A percentile compares a stretch with the other conserved stretches of the same genome.
Evolutionary conservation across 2,113 vertebrate genomes (phyloP).

Genomic region (Carollia perspicillata): DNA sequence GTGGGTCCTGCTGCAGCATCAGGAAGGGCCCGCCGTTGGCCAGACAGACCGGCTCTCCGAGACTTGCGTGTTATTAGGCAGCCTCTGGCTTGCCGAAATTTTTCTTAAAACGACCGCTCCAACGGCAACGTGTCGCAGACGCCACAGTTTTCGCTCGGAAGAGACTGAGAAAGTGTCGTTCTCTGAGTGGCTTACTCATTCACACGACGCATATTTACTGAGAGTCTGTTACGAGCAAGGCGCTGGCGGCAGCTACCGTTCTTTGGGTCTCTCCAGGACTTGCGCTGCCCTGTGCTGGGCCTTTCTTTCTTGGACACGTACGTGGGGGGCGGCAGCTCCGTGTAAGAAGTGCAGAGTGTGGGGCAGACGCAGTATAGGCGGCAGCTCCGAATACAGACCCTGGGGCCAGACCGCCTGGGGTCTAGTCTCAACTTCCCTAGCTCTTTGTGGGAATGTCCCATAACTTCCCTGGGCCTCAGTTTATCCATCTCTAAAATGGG

Average conservation of each 20-base stretch:
- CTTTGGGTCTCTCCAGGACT: background rate
- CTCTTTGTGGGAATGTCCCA: background rate
- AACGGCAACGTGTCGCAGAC: background rate
- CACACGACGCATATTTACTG: constrained; percentile 9
- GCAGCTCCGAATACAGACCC: accelerated
- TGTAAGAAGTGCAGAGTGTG: accelerated
- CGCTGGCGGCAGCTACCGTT: background rate
- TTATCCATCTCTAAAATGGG: background rate
- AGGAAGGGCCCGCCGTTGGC: background rate
- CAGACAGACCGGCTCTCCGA: background rate
- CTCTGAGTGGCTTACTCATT: background rate
- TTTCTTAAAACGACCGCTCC: background rate
- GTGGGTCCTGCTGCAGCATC: background rate
- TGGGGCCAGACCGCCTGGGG: accelerated
- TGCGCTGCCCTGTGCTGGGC: accelerated
- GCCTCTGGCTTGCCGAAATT: background rate
- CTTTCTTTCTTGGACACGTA: background rate
- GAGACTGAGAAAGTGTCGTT: background rate
- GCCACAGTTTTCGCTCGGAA: constrained; percentile 19
- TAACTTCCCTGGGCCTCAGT: background rate
- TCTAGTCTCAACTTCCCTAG: background rate
- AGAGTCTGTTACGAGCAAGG: background rate
- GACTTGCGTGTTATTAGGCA: background rate
- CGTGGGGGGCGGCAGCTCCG: background rate
- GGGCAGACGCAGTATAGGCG: accelerated